These are phyloP conservation scores for Rhopalosiphum maidis DNA, from an alignment of 1,140 invertebrate genomes.

Conservation along the genomic window DNA sequence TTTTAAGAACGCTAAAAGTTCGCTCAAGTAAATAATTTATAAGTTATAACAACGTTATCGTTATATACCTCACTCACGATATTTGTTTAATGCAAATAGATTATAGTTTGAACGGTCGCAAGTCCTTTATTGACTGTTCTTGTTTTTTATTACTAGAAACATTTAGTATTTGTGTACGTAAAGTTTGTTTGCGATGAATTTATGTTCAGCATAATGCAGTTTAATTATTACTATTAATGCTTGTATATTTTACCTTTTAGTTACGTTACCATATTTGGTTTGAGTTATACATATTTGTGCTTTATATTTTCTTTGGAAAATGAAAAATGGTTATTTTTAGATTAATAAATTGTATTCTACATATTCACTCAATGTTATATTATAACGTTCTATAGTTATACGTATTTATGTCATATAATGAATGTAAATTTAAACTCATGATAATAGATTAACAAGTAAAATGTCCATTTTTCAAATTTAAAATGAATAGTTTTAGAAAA, in stretches of 20 bases:
- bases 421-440: background rate
- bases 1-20: background rate
- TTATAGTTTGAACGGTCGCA: background rate
- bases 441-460: background rate
- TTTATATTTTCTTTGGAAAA: background rate
- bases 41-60: background rate
- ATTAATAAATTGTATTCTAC: background rate
- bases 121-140: background rate
- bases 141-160: background rate
- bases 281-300: background rate
- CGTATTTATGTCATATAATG: background rate
- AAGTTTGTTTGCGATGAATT: constrained; percentile 5
- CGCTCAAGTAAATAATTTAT: background rate
- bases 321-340: background rate
- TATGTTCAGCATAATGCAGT: background rate
- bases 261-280: too few species aligned
- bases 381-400: background rate
- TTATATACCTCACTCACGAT: background rate
- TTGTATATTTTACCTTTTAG: background rate
- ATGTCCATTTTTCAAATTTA: background rate
- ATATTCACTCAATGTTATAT: background rate
- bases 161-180: background rate
- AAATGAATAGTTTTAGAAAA: background rate
- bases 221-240: background rate
- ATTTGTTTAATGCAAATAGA: constrained; percentile 14